These are phyloP conservation scores for Meloidogyne floridensis DNA, from an alignment of 1,140 invertebrate species.

Conservation along the genomic window DNA sequence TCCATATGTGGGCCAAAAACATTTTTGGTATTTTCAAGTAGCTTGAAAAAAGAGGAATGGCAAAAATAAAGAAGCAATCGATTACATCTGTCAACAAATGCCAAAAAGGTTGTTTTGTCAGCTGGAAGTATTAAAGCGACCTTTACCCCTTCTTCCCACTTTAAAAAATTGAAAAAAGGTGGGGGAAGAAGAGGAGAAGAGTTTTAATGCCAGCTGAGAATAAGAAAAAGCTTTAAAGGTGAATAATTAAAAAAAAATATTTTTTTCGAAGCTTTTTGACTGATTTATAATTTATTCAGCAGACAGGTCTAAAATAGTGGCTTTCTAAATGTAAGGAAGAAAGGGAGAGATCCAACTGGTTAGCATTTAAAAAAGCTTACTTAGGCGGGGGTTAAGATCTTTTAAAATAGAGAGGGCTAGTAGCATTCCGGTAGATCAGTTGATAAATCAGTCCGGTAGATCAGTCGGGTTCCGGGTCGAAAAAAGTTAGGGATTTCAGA, in stretches of 20 bases:
- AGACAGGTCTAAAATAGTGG: no score
- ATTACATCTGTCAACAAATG: conserved; percentile 14
- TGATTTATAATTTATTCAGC: no score
- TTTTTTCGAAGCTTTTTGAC: neutral
- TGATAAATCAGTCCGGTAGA: no score
- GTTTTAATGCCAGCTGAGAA: neutral
- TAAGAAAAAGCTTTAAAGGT: neutral
- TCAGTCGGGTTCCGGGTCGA: no score
- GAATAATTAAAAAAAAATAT: neutral
- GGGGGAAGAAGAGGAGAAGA: neutral
- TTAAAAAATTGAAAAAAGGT: neutral
- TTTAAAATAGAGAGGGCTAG: no score
- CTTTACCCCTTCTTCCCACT: neutral
- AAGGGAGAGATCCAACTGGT: no score
- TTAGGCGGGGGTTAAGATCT: no score
- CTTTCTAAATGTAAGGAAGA: no score
- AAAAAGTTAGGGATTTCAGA: no score
- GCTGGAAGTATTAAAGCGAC: neutral
- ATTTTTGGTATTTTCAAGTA: conserved; percentile 3
- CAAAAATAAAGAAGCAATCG: conserved; percentile 14
- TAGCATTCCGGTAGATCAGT: no score
- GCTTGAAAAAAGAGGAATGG: neutral
- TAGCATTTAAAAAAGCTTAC: no score
- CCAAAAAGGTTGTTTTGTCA: conserved; percentile 17
- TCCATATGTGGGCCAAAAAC: neutral